Percentiles rank a stretch among this genome's conserved stretches.
These are phyloP conservation scores for Nothoprocta perdicaria DNA, from an alignment of 2,113 vertebrate species.

Conservation along the genomic window DNA sequence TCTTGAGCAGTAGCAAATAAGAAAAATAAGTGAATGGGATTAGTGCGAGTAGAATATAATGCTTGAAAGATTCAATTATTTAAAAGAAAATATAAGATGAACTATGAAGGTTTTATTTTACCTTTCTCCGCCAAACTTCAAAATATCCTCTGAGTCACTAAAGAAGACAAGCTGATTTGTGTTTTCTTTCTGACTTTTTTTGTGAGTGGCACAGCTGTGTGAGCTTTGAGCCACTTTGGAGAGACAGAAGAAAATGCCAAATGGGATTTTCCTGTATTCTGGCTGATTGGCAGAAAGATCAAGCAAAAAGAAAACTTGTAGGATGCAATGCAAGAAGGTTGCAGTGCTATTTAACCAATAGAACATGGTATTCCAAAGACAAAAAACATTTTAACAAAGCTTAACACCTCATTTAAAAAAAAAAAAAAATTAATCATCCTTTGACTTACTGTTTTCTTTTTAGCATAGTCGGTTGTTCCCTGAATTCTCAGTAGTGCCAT, in stretches of 20 bases:
- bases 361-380: neutral
- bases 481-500: neutral
- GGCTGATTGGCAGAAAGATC: neutral
- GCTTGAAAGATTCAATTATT: constrained; percentile 7
- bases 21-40: neutral
- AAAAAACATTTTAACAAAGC: neutral
- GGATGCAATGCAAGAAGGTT: neutral
- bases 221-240: neutral
- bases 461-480: neutral
- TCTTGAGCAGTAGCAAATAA: constrained; percentile 22
- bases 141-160: neutral
- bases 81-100: neutral
- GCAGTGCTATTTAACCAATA: neutral
- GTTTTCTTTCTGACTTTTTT: neutral
- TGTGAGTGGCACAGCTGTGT: neutral
- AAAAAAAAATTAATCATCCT: neutral
- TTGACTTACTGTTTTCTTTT: neutral
- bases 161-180: constrained; percentile 6
- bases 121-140: neutral
- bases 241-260: neutral
- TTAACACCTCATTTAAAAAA: neutral
- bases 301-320: neutral
- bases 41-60: constrained; percentile 1
- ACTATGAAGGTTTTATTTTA: neutral
- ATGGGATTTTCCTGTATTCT: neutral